Evolutionary conservation across 2,797 vertebrate species (phyloP).

Genomic region (Cephalopachus bancanus): DNA sequence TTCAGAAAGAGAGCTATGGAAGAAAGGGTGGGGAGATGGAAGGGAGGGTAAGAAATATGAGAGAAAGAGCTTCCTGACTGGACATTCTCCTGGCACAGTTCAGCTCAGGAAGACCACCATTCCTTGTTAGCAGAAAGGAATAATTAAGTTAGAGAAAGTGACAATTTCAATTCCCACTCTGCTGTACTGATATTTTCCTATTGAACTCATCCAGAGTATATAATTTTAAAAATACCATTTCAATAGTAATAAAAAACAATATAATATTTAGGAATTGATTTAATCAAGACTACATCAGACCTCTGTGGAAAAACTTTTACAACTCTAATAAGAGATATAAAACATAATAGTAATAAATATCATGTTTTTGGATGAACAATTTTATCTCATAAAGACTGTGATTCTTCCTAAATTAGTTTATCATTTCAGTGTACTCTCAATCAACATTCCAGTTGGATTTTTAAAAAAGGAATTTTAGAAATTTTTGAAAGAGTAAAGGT

Average conservation of each 20-base stretch:
- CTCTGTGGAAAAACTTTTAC: constrained; percentile 29
- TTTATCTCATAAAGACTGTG: constrained; percentile 35
- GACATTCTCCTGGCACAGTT: not conserved
- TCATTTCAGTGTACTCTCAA: not conserved
- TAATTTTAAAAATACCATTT: not conserved
- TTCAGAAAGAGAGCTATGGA: not conserved
- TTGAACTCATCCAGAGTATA: constrained; percentile 55
- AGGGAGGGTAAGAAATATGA: not conserved
- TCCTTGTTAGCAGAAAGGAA: not conserved
- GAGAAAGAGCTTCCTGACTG: not conserved
- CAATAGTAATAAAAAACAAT: not conserved
- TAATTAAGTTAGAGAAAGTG: constrained; percentile 39
- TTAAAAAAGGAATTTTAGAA: not conserved
- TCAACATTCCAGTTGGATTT: constrained; percentile 2
- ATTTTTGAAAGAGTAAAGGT: constrained; percentile 34
- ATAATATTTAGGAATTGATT: constrained; percentile 58
- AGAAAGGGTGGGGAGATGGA: no score
- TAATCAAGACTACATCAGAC: not conserved
- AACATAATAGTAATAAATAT: constrained; percentile 44
- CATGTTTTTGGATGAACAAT: constrained; percentile 21
- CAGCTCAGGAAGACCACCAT: not conserved
- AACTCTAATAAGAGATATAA: constrained; percentile 24
- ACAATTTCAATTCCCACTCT: not conserved
- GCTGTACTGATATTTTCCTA: not conserved
- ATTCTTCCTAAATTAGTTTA: constrained; percentile 47